phyloP scores from a whole-genome alignment of 2,888 invertebrate species.

The Drosophila stalkeri region DNA sequence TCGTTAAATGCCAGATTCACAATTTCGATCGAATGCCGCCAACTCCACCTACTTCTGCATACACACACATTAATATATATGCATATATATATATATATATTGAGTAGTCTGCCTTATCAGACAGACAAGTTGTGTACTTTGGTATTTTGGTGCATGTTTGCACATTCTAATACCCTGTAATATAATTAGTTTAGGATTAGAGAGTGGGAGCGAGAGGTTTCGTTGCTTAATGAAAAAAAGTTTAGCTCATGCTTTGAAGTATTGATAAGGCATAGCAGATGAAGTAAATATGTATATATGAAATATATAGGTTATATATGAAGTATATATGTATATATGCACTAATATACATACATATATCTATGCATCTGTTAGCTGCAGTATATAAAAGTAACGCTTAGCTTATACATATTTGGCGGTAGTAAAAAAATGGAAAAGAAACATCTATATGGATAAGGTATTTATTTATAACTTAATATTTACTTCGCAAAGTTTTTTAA shows the following conservation, averaged over 20 bases:
- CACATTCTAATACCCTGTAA: conserved; percentile 41
- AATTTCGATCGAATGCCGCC: conserved; percentile 1
- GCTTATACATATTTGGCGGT: too few species aligned
- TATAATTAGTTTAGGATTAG: not conserved
- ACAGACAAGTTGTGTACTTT: conserved; percentile 27
- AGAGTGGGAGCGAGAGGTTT: not conserved
- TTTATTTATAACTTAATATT: too few species aligned
- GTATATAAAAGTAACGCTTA: too few species aligned
- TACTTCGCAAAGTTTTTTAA: too few species aligned
- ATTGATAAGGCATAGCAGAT: not conserved
- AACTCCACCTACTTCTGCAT: not conserved
- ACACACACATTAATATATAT: not conserved
- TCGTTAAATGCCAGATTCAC: conserved; percentile 38
- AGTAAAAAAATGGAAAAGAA: too few species aligned
- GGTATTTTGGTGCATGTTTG: conserved; percentile 18
- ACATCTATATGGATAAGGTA: too few species aligned
- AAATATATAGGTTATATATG: too few species aligned
- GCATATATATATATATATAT: conserved; percentile 4
- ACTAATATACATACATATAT: too few species aligned
- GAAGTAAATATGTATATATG: too few species aligned
- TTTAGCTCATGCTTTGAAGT: not conserved
- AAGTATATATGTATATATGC: too few species aligned
- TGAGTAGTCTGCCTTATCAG: conserved; percentile 47
- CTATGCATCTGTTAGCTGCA: too few species aligned
- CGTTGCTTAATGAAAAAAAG: not conserved